phyloP scores from a whole-genome alignment of 2,113 vertebrate genomes.

The Caracal caracal region DNA sequence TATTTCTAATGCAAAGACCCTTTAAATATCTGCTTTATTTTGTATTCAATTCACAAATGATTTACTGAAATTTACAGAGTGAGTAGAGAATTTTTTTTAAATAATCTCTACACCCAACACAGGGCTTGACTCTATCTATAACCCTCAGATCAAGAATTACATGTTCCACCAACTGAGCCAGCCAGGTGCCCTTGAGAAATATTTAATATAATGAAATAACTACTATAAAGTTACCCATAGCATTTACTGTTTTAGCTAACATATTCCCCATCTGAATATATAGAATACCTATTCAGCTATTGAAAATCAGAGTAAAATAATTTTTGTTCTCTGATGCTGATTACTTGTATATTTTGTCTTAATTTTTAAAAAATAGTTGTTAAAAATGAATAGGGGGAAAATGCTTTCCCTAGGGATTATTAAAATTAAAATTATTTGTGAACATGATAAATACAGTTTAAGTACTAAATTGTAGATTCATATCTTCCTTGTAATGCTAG shows the following conservation, averaged over 20 bases:
- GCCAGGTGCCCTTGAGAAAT: background rate
- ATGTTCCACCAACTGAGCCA: background rate
- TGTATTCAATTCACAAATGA: background rate
- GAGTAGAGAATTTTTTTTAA: background rate
- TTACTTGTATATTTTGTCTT: background rate
- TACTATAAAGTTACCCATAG: background rate
- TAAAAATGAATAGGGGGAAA: background rate
- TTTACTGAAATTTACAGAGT: background rate
- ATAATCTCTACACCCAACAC: background rate
- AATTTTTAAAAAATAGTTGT: background rate
- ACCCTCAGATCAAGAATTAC: background rate
- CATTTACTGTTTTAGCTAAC: background rate
- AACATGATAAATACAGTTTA: background rate
- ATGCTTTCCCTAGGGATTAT: background rate
- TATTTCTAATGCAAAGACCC: background rate
- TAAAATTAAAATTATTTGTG: background rate
- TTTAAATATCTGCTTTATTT: background rate
- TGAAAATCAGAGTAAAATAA: background rate
- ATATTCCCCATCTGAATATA: background rate
- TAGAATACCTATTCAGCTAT: background rate
- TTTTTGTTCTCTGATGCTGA: background rate
- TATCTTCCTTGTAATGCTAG: background rate
- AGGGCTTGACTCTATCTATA: background rate
- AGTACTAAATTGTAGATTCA: background rate
- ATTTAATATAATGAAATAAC: background rate